phyloP scores from a whole-genome alignment of 2,797 vertebrate species.

The Geotrypetes seraphini region DNA sequence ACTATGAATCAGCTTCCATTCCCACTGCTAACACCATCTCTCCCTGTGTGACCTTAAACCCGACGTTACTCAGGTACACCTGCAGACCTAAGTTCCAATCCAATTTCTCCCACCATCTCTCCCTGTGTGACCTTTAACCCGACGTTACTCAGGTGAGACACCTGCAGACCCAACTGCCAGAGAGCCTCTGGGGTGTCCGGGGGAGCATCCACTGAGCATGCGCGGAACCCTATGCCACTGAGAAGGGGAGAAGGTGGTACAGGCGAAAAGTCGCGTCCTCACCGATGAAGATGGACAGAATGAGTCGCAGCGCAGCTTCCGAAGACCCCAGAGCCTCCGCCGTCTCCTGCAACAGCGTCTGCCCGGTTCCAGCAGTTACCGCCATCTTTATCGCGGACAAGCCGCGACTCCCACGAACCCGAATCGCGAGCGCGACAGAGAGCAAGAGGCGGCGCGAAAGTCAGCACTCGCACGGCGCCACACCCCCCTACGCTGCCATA shows the following conservation, averaged over 20 bases:
- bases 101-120: background rate
- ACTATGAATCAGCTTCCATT: background rate
- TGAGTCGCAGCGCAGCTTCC: constrained; percentile 83
- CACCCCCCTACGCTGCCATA: background rate
- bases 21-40: too few species aligned
- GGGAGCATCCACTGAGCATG: background rate
- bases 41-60: too few species aligned
- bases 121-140: too few species aligned
- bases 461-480: too few species aligned
- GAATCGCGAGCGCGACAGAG: too few species aligned
- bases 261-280: constrained; percentile 33
- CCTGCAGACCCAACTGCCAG: too few species aligned
- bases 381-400: constrained; percentile 49
- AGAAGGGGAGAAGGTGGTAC: too few species aligned
- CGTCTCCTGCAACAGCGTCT: constrained; percentile 39
- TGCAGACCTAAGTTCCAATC: too few species aligned
- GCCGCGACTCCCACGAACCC: constrained; percentile 32
- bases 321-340: constrained; percentile 79
- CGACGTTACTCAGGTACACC: too few species aligned
- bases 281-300: constrained; percentile 85
- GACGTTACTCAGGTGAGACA: too few species aligned
- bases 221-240: background rate
- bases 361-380: constrained; percentile 29
- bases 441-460: too few species aligned
- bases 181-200: too few species aligned